Evolutionary conservation across 2,888 invertebrate genomes (phyloP), one percentile per base, ranked within the genome.

Genomic region (Cenopis cana): DNA sequence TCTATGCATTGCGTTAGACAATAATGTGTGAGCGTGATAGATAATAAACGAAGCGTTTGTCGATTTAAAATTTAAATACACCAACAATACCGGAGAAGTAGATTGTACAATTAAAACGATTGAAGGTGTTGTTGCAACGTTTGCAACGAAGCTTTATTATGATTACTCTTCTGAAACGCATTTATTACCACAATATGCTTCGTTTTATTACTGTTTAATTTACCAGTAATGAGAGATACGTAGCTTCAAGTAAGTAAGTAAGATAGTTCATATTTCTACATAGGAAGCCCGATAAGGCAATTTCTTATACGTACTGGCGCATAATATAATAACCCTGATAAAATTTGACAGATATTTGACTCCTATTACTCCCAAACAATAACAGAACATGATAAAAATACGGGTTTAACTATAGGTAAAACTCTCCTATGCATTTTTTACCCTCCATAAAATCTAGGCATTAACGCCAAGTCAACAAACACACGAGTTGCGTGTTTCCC

Each of bases 401-500:
- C n/a, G n/a, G n/a, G 12, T 41, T 41, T 41, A 24, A 24, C 24
- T 24, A 24, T 24, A n/a, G 29, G 5, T 29, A 4, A 4, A 41
- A 41, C 38, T 2, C 11, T 5, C 4, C 14, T 6, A 41, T 14
- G 14, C 36, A 57, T 0, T 17, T 12, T 24, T 54, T 24, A 55
- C 41, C 60, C 14, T 46, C 18, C 54, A 41, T 61, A 36, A 57
- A 50, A 64, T 57, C 52, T 64, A 56, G 50, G 38, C 18, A 69
- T 64, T 50, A 57, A 59, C 57, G 64, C 24, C 50, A 65, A 52
- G 50, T 46, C 52, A 64, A 57, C 64, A 65, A 56, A 59, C 52
- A 52, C 29, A 38, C 56, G 24, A 20, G 17, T 69, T 29, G 50
- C 56, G 50, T 65, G 69, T 69, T 69, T 64, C 64, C 57, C 64